Base-by-base conservation (phyloP, 1,140 invertebrate genomes). In the Pteromalus puparum region DNA sequence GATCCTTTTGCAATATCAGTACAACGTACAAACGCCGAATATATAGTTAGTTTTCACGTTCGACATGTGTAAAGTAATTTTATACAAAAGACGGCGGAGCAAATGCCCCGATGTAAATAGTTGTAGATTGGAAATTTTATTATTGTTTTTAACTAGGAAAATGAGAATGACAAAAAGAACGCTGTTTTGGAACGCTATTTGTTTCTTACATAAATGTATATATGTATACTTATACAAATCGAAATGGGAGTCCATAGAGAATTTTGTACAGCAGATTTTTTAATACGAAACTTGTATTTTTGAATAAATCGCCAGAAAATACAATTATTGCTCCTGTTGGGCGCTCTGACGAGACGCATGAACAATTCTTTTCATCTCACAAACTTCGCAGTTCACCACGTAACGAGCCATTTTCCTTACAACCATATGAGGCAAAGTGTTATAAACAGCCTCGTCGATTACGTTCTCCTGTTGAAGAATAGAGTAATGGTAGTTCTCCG, bases 1-100 rank as follows among this genome's bases (percentile, higher is more conserved):
- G 98, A 99, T 93, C 98, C 98, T 12, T 98, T 99, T 92, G 97
- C 97, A 12, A 98, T 99, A 81, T 99, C 98, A 89, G 98, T 99
- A 26, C 98, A 99, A 92, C 93, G 98, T 88, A 98, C 97, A 18
- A 98, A 98, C 93, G 95, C 97, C n/a, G 97, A 99, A 91, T 99
- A 99, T 92, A 96, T 98, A 86, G 97, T 99, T 65, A 99, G 99
- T 94, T 98, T 99, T 93, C 98, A 99, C 90, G 94, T 99, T 82
- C 94, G 95, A 88, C 94, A 95, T 38, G 53, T 81, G 72, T 82
- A 38, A 85, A 65, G 34, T 74, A 79, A 61, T 77, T 61, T 70
- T 81, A 10, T 67, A 12, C 12, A 78, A 1, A 80, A 61, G 46
- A 48, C 61, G 42, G 26, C 7, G 13, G 28, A 70, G 67, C 3